phyloP scores from a whole-genome alignment of 2,888 invertebrate genomes.

The Parnassius smintheus region DNA sequence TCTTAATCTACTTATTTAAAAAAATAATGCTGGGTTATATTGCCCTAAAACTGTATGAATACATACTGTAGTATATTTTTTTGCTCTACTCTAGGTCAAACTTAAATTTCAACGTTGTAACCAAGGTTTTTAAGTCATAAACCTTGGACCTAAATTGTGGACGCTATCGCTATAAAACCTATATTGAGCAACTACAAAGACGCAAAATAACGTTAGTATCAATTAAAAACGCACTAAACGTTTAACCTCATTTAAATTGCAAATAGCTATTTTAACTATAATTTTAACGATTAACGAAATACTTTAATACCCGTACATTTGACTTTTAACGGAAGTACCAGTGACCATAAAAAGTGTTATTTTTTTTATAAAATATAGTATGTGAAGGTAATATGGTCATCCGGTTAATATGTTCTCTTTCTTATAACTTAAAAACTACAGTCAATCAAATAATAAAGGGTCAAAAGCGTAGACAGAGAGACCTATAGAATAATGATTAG shows the following conservation, averaged over 20 bases:
- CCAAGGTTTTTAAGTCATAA: slow-evolving; percentile 5
- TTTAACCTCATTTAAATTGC: slow-evolving; percentile 10
- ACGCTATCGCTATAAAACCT: not conserved
- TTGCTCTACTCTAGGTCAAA: not conserved
- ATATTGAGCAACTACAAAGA: slow-evolving; percentile 6
- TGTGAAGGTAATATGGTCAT: no score
- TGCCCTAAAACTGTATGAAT: no score
- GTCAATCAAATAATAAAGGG: no score
- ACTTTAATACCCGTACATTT: not conserved
- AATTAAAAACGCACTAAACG: slow-evolving; percentile 2
- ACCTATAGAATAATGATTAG: no score
- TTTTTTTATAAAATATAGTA: no score
- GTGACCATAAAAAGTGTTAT: slow-evolving; percentile 19
- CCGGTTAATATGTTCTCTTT: no score
- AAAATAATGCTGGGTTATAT: no score
- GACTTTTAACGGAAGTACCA: slow-evolving; percentile 11
- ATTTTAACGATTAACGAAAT: slow-evolving; percentile 9
- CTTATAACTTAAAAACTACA: no score
- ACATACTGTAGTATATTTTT: no score
- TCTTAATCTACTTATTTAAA: no score
- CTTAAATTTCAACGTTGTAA: not conserved
- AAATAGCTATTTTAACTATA: slow-evolving; percentile 4
- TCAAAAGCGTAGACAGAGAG: no score
- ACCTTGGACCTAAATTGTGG: slow-evolving; percentile 9
- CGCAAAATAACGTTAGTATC: slow-evolving; percentile 1